These are phyloP conservation scores for Pluvialis apricaria DNA, from an alignment of 2,113 vertebrate species.

Conservation along the genomic window DNA sequence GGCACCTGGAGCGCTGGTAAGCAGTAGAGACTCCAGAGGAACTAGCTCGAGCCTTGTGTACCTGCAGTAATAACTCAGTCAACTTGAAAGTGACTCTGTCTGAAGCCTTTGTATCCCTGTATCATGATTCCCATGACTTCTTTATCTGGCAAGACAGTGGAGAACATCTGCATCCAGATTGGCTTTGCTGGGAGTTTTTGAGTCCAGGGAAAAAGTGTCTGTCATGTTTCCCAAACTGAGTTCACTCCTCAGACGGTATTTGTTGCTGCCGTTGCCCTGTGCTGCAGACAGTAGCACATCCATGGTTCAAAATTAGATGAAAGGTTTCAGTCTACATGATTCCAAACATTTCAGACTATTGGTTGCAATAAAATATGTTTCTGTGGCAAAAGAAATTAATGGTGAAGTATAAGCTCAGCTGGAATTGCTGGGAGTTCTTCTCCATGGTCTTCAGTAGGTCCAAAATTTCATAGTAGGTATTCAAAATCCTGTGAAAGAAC, in stretches of 20 bases:
- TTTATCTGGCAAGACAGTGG: neutral
- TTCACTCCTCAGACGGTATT: neutral
- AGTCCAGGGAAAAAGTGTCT: neutral
- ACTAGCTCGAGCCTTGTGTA: neutral
- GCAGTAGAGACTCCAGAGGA: neutral
- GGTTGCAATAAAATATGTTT: neutral
- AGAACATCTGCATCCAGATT: neutral
- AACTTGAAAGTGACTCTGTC: neutral
- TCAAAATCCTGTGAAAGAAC: neutral
- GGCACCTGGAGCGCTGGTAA: neutral
- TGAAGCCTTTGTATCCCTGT: neutral
- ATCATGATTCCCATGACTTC: neutral
- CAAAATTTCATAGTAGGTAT: neutral
- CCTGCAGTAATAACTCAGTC: neutral
- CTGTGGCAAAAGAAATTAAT: neutral
- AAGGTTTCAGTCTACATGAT: neutral
- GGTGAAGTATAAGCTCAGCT: neutral
- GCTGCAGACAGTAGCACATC: neutral
- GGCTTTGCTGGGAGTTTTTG: neutral
- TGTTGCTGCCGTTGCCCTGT: neutral
- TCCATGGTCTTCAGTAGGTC: neutral
- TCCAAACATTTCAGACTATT: neutral
- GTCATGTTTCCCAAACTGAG: neutral
- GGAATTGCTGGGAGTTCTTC: neutral
- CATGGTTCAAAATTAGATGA: neutral